Evolutionary conservation across 2,113 vertebrate genomes (phyloP), one percentile per base, ranked within the genome.

Genomic region (Marcusenius ussheri): DNA sequence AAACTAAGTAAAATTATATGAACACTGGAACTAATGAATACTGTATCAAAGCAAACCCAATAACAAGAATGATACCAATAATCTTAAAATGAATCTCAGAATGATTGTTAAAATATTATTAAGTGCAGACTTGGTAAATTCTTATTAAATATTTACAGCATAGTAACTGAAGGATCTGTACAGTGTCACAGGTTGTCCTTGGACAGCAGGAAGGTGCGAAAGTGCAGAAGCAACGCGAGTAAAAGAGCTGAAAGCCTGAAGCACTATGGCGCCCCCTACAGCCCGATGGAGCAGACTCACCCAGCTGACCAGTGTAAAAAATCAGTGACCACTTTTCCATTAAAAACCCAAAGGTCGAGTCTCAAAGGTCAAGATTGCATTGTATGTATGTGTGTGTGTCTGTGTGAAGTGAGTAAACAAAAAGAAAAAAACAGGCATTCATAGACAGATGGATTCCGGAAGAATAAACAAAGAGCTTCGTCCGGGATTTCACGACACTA

Each of bases 1-100:
- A 94, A 94, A 93, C 93, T 93, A 91, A 27, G 88, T n/a, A 6
- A 89, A 83, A 62, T 77, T 58, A 58, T 47, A 47, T 53, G 50
- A 89, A 56, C 80, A 84, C 77, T 89, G 89, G 24, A 53, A 84
- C 80, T 15, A 11, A 84, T 80, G 47, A 42, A 53, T 89, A 83
- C 74, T 15, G 77, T 46, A 83, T 80, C n/a, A 89, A 89, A 83
- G 74, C 50, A 83, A 89, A 74, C 88, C n/a, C 42, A 70, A 89
- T 83, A 58, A 53, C 31, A 74, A 5, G 8, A 74, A 50, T 74
- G 50, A 77, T 74, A 70, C n/a, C 5, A 70, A 89, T 53, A 51
- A 89, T 53, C n/a, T 70, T 80, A 35, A 50, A 83, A 53, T 83
- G 19, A 89, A 45, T 31, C 4, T 24, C 50, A 89, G 77, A 62